These are phyloP conservation scores for Apogon hyalosoma DNA, from an alignment of 2,797 vertebrate species.

Conservation along the genomic window DNA sequence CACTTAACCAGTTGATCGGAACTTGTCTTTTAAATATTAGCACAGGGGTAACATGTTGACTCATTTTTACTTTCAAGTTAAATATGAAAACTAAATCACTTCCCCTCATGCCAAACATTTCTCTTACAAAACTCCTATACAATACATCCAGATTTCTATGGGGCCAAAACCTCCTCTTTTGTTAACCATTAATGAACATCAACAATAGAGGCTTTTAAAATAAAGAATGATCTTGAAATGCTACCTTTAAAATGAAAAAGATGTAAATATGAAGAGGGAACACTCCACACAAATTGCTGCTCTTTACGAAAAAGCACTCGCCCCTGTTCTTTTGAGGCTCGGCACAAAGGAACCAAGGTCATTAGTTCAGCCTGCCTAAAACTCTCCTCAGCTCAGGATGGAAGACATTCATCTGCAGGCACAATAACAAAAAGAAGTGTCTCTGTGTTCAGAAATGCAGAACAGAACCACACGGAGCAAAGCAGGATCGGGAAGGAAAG, in stretches of 20 bases:
- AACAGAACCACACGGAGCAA: conserved; percentile 48
- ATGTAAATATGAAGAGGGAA: conserved; percentile 61
- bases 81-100: conserved; percentile 2
- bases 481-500: conserved; percentile 39
- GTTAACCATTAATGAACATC: background rate
- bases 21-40: conserved; percentile 19
- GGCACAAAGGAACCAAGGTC: conserved; percentile 80
- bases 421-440: conserved; percentile 60
- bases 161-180: background rate
- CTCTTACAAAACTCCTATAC: background rate
- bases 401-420: conserved; percentile 73
- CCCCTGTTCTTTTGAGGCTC: conserved; percentile 67
- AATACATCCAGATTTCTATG: background rate
- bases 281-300: conserved; percentile 43
- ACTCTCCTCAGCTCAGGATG: conserved; percentile 60
- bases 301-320: conserved; percentile 52
- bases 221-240: conserved; percentile 28
- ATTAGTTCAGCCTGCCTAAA: conserved; percentile 80
- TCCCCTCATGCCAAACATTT: background rate
- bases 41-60: conserved; percentile 3
- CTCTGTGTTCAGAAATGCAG: conserved; percentile 61
- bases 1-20: background rate
- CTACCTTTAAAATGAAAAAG: conserved; percentile 32
- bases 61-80: conserved; percentile 10
- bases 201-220: conserved; percentile 16